Percentiles rank a stretch among this genome's conserved stretches.
These are phyloP conservation scores for Strigamia crassipes DNA, from an alignment of 2,888 invertebrate genomes.

Conservation along the genomic window DNA sequence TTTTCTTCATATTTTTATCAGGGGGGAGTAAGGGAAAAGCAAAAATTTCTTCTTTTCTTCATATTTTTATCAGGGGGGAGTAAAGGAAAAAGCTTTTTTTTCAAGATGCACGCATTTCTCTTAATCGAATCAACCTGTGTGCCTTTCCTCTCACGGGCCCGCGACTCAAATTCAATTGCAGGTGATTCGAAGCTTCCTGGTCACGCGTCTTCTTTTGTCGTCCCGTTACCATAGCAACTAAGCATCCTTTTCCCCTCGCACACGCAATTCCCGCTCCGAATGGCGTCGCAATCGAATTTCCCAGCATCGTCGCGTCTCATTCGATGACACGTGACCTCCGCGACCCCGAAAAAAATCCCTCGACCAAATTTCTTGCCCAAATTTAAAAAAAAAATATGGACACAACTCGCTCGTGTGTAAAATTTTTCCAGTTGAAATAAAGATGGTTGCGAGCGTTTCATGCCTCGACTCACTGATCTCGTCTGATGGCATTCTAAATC, in stretches of 20 bases:
- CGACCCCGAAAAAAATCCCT: not conserved
- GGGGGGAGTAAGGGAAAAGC: too few species aligned
- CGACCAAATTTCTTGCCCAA: too few species aligned
- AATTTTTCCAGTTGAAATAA: not conserved
- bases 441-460: not conserved
- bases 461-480: conserved; percentile 16
- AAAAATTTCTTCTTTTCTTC: too few species aligned
- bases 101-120: not conserved
- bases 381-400: not conserved
- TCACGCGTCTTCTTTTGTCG: conserved; percentile 16
- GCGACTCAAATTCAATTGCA: conserved; percentile 25
- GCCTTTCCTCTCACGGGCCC: conserved; percentile 11
- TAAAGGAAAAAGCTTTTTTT: not conserved
- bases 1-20: too few species aligned
- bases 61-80: too few species aligned
- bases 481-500: not conserved
- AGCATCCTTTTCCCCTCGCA: not conserved
- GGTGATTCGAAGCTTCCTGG: conserved; percentile 11
- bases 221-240: not conserved
- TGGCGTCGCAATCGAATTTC: conserved; percentile 2
- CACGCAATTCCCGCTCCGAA: not conserved
- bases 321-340: not conserved
- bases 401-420: not conserved
- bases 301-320: not conserved
- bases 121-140: conserved; percentile 28